Evolutionary conservation across 2,797 vertebrate species (phyloP).

Genomic region (Octomys mimax): DNA sequence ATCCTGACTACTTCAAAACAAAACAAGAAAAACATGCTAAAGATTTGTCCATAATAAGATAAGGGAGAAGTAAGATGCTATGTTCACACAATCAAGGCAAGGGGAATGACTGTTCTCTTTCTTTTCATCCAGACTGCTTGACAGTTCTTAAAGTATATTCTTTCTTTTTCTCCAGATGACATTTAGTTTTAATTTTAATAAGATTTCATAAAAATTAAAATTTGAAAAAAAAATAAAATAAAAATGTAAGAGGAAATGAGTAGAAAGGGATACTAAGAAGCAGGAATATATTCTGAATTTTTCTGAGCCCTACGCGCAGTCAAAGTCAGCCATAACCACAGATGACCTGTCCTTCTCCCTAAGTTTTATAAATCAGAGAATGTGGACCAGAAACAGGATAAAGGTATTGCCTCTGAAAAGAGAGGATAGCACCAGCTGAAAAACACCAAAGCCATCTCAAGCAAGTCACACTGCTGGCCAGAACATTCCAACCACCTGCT

Average conservation of each 20-base stretch:
- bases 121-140: background rate
- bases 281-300: background rate
- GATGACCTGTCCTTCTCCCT: background rate
- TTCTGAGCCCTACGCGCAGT: background rate
- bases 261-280: background rate
- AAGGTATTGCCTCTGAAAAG: background rate
- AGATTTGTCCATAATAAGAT: background rate
- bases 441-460: constrained; percentile 36
- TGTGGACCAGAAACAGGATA: background rate
- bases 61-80: background rate
- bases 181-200: constrained; percentile 44
- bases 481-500: background rate
- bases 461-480: background rate
- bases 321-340: background rate
- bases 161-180: background rate
- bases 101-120: background rate
- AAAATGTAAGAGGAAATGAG: background rate
- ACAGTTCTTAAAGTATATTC: background rate
- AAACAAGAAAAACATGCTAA: background rate
- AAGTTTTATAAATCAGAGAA: background rate
- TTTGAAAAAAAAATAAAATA: too few species aligned
- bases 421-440: background rate
- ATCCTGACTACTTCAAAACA: background rate
- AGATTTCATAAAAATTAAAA: constrained; percentile 35
- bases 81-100: background rate